Conservation (phyloP, 2,797 vertebrate species). For the Liparis tanakae region DNA sequence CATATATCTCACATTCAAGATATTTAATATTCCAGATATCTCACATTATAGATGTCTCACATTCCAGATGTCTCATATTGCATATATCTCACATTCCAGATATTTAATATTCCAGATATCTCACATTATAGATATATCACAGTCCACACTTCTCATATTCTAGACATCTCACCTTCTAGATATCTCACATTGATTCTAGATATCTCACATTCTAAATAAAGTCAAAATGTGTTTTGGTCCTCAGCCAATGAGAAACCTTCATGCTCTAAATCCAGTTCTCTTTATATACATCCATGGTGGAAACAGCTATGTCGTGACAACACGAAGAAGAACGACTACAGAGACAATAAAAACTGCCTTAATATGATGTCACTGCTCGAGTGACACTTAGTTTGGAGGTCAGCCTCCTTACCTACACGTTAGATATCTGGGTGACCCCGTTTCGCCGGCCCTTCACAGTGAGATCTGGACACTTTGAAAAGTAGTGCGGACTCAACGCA, state of each 20-base stretch:
- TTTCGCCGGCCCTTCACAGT: not conserved
- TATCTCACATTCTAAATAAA: not conserved
- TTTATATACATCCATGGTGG: not conserved
- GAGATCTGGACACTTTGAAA: not conserved
- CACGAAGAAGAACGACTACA: not conserved
- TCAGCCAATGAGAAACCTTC: too few relatives aligned
- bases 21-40: too few relatives aligned
- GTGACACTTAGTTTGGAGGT: not conserved
- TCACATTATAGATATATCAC: not conserved
- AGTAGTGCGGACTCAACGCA: not conserved
- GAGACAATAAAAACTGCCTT: not conserved
- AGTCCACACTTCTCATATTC: too few relatives aligned
- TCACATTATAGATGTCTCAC: too few relatives aligned
- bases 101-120: not conserved
- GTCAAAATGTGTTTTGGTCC: too few relatives aligned
- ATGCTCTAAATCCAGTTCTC: not conserved
- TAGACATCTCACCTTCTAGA: too few relatives aligned
- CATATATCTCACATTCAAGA: not conserved
- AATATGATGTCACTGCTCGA: not conserved
- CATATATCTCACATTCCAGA: too few relatives aligned
- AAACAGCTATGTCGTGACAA: not conserved
- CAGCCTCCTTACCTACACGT: not conserved
- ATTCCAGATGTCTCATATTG: too few relatives aligned
- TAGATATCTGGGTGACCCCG: not conserved
- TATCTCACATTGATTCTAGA: not conserved